These are phyloP conservation scores for Oncorhynchus gorbuscha DNA, from an alignment of 2,113 vertebrate species.

Conservation along the genomic window DNA sequence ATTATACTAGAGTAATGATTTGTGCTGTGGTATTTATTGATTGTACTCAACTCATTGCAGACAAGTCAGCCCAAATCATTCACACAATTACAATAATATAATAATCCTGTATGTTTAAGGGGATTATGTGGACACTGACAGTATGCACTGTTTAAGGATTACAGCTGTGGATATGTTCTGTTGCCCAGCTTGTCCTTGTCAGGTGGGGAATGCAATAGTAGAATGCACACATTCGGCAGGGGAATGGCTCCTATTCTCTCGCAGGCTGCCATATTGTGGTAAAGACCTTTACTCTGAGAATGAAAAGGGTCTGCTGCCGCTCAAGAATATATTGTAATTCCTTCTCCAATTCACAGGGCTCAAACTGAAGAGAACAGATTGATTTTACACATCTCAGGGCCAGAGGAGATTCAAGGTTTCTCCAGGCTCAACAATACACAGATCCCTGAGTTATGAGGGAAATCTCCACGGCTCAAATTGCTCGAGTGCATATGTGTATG, in stretches of 20 bases:
- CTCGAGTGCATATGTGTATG: no score
- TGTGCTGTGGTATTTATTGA: conserved; percentile 16
- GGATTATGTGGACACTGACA: no score
- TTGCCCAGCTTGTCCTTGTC: no score
- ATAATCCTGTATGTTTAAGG: no score
- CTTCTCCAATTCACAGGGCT: conserved; percentile 12
- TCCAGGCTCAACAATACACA: conserved; percentile 4
- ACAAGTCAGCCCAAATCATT: conserved; percentile 41
- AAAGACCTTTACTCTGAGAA: conserved; percentile 9
- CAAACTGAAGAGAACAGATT: conserved; percentile 6
- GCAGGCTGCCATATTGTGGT: not conserved
- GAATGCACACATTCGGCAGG: not conserved
- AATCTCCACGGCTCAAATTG: no score
- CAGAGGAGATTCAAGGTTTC: not conserved
- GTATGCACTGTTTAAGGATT: no score
- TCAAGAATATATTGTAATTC: conserved; percentile 30
- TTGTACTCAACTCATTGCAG: conserved; percentile 24
- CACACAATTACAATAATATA: conserved; percentile 13
- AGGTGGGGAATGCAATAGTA: conserved; percentile 21
- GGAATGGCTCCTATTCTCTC: no score
- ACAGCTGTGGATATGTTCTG: no score
- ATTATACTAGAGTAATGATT: conserved; percentile 7
- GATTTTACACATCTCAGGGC: conserved; percentile 20
- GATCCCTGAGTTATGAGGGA: no score
- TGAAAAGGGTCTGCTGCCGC: not conserved